phyloP scores from a whole-genome alignment of 2,888 invertebrate genomes.

The Xestia sexstrigata region DNA sequence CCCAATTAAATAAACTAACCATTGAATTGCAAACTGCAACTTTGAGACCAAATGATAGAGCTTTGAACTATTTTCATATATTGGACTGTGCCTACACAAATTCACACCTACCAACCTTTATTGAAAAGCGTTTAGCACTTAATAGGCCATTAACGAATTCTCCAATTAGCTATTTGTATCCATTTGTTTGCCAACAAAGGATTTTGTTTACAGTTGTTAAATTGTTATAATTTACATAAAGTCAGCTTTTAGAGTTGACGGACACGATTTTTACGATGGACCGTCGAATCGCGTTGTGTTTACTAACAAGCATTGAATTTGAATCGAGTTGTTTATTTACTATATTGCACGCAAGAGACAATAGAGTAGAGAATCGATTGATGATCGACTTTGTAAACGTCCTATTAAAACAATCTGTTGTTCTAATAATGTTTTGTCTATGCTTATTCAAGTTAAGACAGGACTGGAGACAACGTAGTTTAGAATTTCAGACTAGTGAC shows the following conservation, averaged over 20 bases:
- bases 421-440: not conserved
- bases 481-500: not conserved
- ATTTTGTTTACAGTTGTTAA: slow-evolving; percentile 33
- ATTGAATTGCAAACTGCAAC: not conserved
- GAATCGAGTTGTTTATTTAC: slow-evolving; percentile 44
- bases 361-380: slow-evolving; percentile 13
- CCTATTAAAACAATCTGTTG: slow-evolving; percentile 18
- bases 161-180: slow-evolving; percentile 32
- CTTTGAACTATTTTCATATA: not conserved
- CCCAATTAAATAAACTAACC: too few species aligned
- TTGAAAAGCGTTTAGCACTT: slow-evolving; percentile 18
- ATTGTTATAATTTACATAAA: slow-evolving; percentile 31
- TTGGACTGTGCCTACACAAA: slow-evolving; percentile 1
- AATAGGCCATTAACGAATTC: slow-evolving; percentile 44
- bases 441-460: not conserved
- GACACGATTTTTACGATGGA: slow-evolving; percentile 38
- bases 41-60: not conserved
- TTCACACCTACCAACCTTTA: slow-evolving; percentile 1
- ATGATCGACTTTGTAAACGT: slow-evolving; percentile 32
- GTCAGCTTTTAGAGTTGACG: slow-evolving; percentile 14
- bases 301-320: slow-evolving; percentile 39
- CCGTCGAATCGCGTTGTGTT: slow-evolving; percentile 27
- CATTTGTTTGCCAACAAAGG: slow-evolving; percentile 33
- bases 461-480: not conserved
- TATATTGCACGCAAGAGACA: slow-evolving; percentile 3